Evolutionary conservation across 1,140 invertebrate genomes (phyloP).

Genomic region (Papilio dardanus): DNA sequence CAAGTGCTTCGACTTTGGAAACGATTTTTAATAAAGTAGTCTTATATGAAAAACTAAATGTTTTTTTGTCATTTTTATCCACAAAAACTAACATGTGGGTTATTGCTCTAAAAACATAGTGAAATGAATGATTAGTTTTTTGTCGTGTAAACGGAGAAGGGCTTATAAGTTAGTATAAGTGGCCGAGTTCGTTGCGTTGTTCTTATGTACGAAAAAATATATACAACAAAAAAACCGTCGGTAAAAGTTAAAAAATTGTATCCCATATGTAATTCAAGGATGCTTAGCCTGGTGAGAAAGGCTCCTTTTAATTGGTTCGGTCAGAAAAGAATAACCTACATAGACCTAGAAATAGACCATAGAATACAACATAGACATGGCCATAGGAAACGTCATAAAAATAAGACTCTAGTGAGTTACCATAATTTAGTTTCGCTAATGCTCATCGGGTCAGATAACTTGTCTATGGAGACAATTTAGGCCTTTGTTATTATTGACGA

Average conservation of each 20-base stretch:
- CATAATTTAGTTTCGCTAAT: too few relatives aligned
- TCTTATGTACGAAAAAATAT: background rate
- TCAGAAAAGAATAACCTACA: too few relatives aligned
- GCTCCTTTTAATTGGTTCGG: too few relatives aligned
- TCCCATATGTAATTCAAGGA: too few relatives aligned
- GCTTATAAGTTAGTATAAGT: constrained; percentile 40
- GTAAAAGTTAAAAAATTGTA: background rate
- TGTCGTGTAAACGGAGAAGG: constrained; percentile 55
- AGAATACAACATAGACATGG: too few relatives aligned
- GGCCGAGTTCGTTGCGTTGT: background rate
- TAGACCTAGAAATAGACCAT: too few relatives aligned
- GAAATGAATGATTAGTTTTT: constrained; percentile 51
- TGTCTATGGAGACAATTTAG: constrained; percentile 13
- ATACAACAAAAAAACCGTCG: background rate
- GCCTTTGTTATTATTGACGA: constrained; percentile 24
- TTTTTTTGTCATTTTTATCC: background rate
- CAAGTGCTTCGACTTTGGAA: background rate
- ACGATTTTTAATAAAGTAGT: background rate
- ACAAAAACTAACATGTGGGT: background rate
- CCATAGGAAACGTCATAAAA: too few relatives aligned
- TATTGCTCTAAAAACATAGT: background rate
- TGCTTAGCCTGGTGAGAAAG: too few relatives aligned
- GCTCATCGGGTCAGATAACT: too few relatives aligned
- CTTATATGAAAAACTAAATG: background rate
- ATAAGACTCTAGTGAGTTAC: too few relatives aligned